Evolutionary conservation across 2,888 invertebrate genomes (phyloP).

Genomic region (Cybosia mesomella): DNA sequence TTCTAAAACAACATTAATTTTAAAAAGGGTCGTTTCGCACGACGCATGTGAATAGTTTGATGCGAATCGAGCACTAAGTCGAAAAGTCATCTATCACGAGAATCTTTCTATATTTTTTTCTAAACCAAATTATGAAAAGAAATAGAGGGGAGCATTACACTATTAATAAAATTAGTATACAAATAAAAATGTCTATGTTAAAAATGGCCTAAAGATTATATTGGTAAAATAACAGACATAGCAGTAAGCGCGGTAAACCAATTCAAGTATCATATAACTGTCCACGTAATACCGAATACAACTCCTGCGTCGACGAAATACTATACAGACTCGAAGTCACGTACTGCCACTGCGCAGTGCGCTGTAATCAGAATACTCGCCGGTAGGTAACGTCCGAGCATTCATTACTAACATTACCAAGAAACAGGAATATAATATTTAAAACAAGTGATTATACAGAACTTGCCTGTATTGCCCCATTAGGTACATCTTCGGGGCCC

Average conservation of each 20-base stretch:
- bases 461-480: neutral
- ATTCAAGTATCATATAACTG: slow-evolving; percentile 33
- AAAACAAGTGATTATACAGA: too few relatives aligned
- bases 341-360: slow-evolving; percentile 25
- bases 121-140: too few relatives aligned
- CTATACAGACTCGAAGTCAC: slow-evolving; percentile 34
- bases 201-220: neutral
- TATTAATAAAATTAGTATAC: too few relatives aligned
- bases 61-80: too few relatives aligned
- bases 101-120: too few relatives aligned
- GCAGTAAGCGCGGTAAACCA: slow-evolving; percentile 3
- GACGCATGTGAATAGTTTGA: too few relatives aligned
- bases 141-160: too few relatives aligned
- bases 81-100: too few relatives aligned
- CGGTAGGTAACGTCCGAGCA: slow-evolving; percentile 15
- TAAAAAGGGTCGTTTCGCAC: too few relatives aligned
- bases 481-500: too few relatives aligned
- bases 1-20: too few relatives aligned
- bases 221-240: neutral
- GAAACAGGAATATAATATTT: neutral
- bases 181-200: too few relatives aligned
- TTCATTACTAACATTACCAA: slow-evolving; percentile 1
- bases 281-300: slow-evolving; percentile 14
- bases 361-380: slow-evolving; percentile 11
- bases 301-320: slow-evolving; percentile 38